Base-by-base conservation (phyloP, 2,888 invertebrate species). In the Muschampia plurimacula region DNA sequence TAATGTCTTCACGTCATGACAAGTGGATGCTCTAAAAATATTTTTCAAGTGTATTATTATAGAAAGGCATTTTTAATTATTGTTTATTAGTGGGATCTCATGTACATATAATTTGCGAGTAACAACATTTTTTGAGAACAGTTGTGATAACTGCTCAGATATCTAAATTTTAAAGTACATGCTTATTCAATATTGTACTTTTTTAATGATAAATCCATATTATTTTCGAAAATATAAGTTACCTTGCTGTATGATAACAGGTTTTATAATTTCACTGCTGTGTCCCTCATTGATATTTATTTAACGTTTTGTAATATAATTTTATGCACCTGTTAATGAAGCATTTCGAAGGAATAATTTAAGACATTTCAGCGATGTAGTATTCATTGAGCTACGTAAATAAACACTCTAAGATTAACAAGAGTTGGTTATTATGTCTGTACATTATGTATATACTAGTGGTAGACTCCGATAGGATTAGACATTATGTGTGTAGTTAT, bases 381-480 rank as follows among this genome's bases (percentile, higher is more conserved):
- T 28, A 41, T 63, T 69, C 41, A 55, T 10, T 39, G 15, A 22
- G 59, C 59, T 32, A 32, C 32, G 22, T 10, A 28, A 13, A 22
- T 22, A 52, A n/a, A 49, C 49, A 69, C 62, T 15, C 62, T 46
- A 13, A 69, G 36, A 13, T 62, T 66, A 22, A 28, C 32, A 77
- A 78, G 82, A 80, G 81, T 84, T 83, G 82, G 73, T 77, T 80
- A 84, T 83, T 83, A 84, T 84, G 77, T 62, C 67, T 92, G 92
- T 92, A 92, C 85, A 92, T 90, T 91, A 83, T 92, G 92, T 92
- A 92, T 88, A 92, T 91, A 90, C 84, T 91, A 91, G 89, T 83
- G 77, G 84, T 92, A 93, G 87, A 83, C 76, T 83, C 82, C 84
- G 82, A 83, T 85, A 91, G 88, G 75, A 81, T 77, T 89, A 89